Evolutionary conservation across 2,113 vertebrate genomes (phyloP).

Genomic region (Tricholaema leucomelas): DNA sequence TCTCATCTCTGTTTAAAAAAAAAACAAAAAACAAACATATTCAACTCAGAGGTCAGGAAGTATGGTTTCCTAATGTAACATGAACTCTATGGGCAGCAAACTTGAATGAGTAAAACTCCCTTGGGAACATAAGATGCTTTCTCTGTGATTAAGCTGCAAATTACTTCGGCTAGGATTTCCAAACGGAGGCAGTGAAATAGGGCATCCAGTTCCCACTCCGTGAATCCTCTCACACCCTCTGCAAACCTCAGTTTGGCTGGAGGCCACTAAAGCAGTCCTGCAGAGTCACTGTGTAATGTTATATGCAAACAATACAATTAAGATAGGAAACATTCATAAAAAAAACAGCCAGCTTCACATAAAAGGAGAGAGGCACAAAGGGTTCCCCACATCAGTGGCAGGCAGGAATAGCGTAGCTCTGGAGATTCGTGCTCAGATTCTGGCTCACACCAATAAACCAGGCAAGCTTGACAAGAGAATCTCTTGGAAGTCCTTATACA

Average conservation of each 20-base stretch:
- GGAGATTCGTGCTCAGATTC: neutral
- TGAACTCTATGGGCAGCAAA: slow-evolving; percentile 1
- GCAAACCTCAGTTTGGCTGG: neutral
- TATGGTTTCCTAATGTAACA: neutral
- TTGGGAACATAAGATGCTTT: neutral
- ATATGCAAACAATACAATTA: neutral
- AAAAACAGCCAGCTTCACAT: neutral
- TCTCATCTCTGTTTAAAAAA: slow-evolving; percentile 3
- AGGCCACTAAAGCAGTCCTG: neutral
- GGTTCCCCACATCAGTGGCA: neutral
- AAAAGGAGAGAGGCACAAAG: slow-evolving; percentile 1
- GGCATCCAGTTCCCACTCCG: neutral
- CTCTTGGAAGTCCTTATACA: neutral
- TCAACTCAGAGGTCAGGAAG: slow-evolving; percentile 25
- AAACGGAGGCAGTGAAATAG: neutral
- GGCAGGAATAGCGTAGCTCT: neutral
- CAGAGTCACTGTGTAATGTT: neutral
- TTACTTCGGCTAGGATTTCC: neutral
- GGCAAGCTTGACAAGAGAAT: neutral
- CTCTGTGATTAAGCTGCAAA: neutral
- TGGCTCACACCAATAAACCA: neutral
- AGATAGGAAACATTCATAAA: neutral
- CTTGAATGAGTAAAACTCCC: slow-evolving; percentile 26
- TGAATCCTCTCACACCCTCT: neutral
- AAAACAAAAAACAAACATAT: too few relatives aligned